Percentiles rank a stretch among this genome's conserved stretches.
Evolutionary conservation across 64 coral and sea anemone species (phyloP).

Genomic region (Montipora efflorescens): DNA sequence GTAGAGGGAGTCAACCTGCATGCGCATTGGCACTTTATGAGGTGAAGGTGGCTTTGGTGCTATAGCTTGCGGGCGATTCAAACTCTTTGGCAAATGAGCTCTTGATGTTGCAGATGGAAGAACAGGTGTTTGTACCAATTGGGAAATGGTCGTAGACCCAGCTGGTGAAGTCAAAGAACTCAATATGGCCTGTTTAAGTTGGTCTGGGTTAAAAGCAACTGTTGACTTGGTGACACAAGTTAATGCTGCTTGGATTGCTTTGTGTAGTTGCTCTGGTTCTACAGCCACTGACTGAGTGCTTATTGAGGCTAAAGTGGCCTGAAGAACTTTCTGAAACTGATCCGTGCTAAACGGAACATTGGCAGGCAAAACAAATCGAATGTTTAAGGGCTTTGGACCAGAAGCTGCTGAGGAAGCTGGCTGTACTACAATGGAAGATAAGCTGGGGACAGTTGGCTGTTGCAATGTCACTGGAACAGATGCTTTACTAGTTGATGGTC

Average conservation of each 20-base stretch:
- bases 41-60: neutral
- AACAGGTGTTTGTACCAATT: neutral
- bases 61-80: neutral
- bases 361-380: conserved; percentile 43
- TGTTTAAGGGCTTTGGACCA: conserved; percentile 25
- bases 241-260: conserved; percentile 31
- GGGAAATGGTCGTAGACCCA: neutral
- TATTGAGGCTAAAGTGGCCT: conserved; percentile 16
- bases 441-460: neutral
- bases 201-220: neutral
- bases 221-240: neutral
- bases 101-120: neutral
- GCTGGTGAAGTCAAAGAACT: neutral
- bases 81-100: neutral
- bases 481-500: neutral
- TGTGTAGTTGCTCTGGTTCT: conserved; percentile 15
- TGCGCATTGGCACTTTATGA: neutral
- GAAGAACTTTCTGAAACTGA: conserved; percentile 38
- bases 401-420: neutral
- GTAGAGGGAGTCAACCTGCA: neutral
- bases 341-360: conserved; percentile 26
- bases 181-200: conserved; percentile 14
- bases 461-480: neutral
- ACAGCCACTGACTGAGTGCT: neutral
- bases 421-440: neutral